Evolutionary conservation across 2,113 vertebrate species (phyloP), one percentile per base, ranked within the genome.

Genomic region (Bubalus kerabau): DNA sequence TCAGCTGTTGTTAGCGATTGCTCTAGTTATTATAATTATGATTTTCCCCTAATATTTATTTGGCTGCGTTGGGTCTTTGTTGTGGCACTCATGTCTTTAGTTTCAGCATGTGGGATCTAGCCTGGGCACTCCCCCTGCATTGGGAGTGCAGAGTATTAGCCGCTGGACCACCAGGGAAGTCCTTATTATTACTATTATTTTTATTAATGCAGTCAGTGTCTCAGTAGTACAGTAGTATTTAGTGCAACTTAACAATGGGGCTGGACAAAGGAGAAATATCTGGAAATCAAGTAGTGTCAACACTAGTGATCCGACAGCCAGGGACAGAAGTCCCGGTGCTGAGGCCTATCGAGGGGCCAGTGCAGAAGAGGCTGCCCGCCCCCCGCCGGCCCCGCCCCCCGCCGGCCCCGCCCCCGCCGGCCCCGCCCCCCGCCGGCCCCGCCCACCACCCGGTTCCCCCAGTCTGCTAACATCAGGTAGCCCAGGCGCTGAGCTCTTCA

Each of bases 271-370:
- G 89, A 83, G 54, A 95, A 74, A 9, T 40, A 46, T 67, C 60
- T 95, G 54, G 48, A 93, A 78, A 81, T 91, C 86, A 56, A 57
- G 15, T 48, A 86, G 30, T 12, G 7, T 23, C 43, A 88, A 40
- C 32, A 46, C 28, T 56, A 15, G 23, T 3, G 56, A 71, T 13
- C 4, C 40, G 32, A 43, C 2, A 3, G 7, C 62, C 48, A 82
- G 23, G 28, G 16, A 0, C 4, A 57, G 87, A 48, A 59, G 50
- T 57, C 30, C 0, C 13, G 2, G 7, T 0, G 1, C 78, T 32
- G 28, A 46, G 74, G 43, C 14, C 40, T 46, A 2, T 6, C 3
- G 48, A 52, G 76, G 15, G 64, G 21, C 2, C 26, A 26, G 21
- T 8, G 15, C 14, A 6, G 23, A 43, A 21, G 71, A 93, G 16